These are phyloP conservation scores for Numenius arquata DNA, from an alignment of 2,113 vertebrate genomes.

Conservation along the genomic window DNA sequence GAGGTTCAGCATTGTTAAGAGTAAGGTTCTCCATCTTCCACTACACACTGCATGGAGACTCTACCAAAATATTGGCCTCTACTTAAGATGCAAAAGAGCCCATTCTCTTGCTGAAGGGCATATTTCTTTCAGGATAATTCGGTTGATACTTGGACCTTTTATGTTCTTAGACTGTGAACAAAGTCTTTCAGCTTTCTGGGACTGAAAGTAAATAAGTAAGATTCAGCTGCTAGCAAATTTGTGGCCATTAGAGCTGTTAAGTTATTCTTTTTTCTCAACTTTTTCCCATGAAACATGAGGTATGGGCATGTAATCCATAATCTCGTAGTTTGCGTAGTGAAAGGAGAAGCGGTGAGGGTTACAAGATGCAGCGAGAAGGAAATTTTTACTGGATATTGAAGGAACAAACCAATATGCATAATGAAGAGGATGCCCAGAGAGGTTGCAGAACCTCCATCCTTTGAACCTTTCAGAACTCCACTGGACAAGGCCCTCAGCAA, in stretches of 20 bases:
- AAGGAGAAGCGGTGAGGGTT: background rate
- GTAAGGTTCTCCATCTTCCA: background rate
- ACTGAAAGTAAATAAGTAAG: background rate
- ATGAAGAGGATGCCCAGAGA: background rate
- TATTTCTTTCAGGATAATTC: background rate
- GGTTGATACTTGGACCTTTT: background rate
- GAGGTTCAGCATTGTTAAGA: background rate
- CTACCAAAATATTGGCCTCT: background rate
- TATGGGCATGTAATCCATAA: background rate
- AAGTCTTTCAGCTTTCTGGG: background rate
- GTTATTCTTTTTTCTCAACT: no score
- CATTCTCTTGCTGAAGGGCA: background rate
- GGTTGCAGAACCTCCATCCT: background rate
- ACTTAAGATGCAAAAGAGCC: background rate
- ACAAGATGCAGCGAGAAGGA: background rate
- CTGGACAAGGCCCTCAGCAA: background rate
- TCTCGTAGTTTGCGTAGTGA: background rate
- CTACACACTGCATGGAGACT: background rate
- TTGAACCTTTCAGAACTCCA: background rate
- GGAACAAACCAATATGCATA: background rate
- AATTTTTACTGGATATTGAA: background rate
- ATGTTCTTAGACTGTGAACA: background rate
- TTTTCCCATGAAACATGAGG: background rate
- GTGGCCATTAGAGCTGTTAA: background rate
- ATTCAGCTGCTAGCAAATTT: background rate